phyloP scores from a whole-genome alignment of 2,797 vertebrate genomes.

The Dendrocincla tyrannina region DNA sequence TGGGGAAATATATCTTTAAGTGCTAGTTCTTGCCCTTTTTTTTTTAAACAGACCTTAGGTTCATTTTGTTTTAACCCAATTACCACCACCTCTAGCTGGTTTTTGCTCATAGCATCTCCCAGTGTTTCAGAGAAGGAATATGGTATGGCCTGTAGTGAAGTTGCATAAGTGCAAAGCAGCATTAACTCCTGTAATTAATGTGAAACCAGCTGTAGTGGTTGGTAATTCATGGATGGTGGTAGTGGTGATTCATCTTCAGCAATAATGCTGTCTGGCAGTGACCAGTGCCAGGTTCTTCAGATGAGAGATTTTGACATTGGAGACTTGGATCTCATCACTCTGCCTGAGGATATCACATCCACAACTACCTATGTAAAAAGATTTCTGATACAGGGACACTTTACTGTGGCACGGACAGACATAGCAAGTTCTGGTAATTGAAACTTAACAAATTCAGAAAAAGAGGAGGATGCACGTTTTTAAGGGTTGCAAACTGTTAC shows the following conservation, averaged over 20 bases:
- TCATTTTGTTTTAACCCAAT: background rate
- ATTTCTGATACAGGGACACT: background rate
- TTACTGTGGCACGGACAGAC: background rate
- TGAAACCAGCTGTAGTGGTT: background rate
- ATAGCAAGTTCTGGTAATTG: background rate
- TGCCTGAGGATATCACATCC: accelerated
- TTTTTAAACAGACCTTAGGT: background rate
- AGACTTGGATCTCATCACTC: background rate
- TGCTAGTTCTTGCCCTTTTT: background rate
- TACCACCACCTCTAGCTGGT: background rate
- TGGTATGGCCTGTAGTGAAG: background rate
- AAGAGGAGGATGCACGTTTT: background rate
- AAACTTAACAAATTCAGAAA: background rate
- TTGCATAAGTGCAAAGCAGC: background rate
- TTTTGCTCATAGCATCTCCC: background rate
- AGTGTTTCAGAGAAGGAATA: background rate
- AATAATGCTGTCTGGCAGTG: background rate
- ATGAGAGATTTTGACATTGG: background rate
- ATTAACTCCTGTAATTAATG: background rate
- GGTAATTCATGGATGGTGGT: background rate
- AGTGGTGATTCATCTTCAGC: constrained; percentile 1
- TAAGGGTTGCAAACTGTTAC: background rate
- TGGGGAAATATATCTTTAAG: background rate
- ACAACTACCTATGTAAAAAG: background rate
- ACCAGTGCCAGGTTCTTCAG: background rate